phyloP scores from a whole-genome alignment of 2,113 vertebrate species.

The Morone chrysops region DNA sequence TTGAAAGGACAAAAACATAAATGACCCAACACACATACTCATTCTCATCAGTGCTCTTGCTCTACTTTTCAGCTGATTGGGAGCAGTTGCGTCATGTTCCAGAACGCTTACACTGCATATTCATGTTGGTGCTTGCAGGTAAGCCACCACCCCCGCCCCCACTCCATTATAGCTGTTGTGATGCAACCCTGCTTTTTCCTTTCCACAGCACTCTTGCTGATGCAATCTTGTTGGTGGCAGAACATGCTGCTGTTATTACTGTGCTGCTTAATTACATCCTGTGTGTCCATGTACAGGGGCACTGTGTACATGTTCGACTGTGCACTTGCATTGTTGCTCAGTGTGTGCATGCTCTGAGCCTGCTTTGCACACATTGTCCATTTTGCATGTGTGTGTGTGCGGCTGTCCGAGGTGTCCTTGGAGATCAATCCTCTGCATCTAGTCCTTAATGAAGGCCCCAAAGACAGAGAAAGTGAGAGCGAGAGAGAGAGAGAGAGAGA shows the following conservation, averaged over 20 bases:
- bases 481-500: not conserved
- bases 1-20: not conserved
- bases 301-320: constrained; percentile 46
- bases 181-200: constrained; percentile 61
- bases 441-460: constrained; percentile 78
- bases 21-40: not conserved
- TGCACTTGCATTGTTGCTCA: constrained; percentile 37
- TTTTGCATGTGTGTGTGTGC: constrained; percentile 47
- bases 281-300: constrained; percentile 42
- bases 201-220: constrained; percentile 55
- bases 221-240: constrained; percentile 53
- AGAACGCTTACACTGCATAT: constrained; percentile 56
- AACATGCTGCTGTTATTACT: constrained; percentile 44
- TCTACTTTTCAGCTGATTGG: constrained; percentile 38
- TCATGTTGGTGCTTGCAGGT: constrained; percentile 67
- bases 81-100: constrained; percentile 50
- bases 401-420: constrained; percentile 75
- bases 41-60: constrained; percentile 7
- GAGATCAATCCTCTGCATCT: constrained; percentile 76
- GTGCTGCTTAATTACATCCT: constrained; percentile 71
- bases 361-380: constrained; percentile 27
- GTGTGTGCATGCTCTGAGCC: not conserved
- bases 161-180: constrained; percentile 27
- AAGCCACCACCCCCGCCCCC: not conserved
- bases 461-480: constrained; percentile 46